Base-by-base conservation (phyloP, 2,797 vertebrate species). In the Danio tinwini region DNA sequence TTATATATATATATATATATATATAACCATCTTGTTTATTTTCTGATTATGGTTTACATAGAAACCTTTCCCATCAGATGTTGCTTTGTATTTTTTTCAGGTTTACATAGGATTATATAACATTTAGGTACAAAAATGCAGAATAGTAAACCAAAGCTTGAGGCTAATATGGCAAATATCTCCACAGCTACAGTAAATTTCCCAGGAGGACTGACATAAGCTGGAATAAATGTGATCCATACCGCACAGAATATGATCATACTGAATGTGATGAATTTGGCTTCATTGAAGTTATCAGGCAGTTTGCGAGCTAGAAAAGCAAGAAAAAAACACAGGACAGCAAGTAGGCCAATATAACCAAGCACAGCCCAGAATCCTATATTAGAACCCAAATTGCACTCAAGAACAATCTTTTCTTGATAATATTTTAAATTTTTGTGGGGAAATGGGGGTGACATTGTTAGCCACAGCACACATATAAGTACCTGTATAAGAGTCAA, bases 401-500 rank as follows among this genome's bases (percentile, higher is more conserved):
- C 64, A 47, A 67, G 64, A 67, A 67, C 17, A 5, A 67, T 67
- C 44, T 67, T 72, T 44, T 72, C 50, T 7, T 58, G 13, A 44
- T 72, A 72, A 56, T 55, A 44, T 42, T 72, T 72, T 21, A 72
- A 21, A 40, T 58, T 72, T 72, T 58, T 72, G 11, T 42, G 42
- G 11, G 69, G 69, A 55, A 72, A 72, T 19, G 69, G 69, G 11
- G 69, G 69, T 17, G 50, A 72, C 7, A 14, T 72, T 58, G 39
- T 13, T 40, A 55, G 13, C 52, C 55, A 56, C 56, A 29, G 29
- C 29, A 29, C 29, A 29, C 29, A 29, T 29, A 29, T 29, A 29
- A 29, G 29, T 29, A 29, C 52, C 17, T 72, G 69, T 72, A 58
- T 58, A 21, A 72, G 39, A 19, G 69, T 72, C 14, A 72, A 72